Base-by-base conservation (phyloP, 2,888 invertebrate genomes). In the Stenotaenia linearis region DNA sequence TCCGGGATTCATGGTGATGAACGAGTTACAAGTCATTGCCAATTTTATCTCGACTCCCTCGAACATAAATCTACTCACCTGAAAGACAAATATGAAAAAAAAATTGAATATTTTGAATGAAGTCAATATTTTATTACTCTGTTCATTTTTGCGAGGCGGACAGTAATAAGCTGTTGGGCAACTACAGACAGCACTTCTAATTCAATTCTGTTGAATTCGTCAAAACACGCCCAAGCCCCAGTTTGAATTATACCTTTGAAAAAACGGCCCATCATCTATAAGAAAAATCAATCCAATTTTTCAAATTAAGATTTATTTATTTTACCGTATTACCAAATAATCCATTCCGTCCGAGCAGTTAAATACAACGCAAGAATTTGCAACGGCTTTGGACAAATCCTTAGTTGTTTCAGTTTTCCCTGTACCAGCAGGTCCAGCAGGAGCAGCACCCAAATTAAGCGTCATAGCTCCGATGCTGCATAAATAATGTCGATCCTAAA, bases 1-100 rank as follows among this genome's bases (percentile, higher is more conserved):
- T 0, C 95, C 95, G 0, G 95, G 95, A 87, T 95, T 95, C 95
- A 96, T 96, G 0, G 95, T 95, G 82, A 95, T 93, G 84, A 95
- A 95, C 0, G 94, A 92, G 0, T 94, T 93, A 84, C 95, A 95
- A 0, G 92, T 91, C 81, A 89, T 90, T 0, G 93, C 90, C 35
- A 95, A 86, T 85, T 92, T 94, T 78, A 96, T 95, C 87, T 93
- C 94, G 4, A 94, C 90, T 0, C 95, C 95, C 87, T 96, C 95
- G 86, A 96, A 96, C 90, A 94, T 91, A 84, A 96, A 95, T 83
- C 94, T 91, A 82, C 82, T 85, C 83, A 85, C 81, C 86, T 86
- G n/a, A n/a, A n/a, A n/a, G n/a, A n/a, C n/a, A n/a, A n/a, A n/a
- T n/a, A n/a, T n/a, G n/a, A n/a, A n/a, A n/a, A n/a, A n/a, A n/a